Percentiles rank a stretch among this genome's conserved stretches.
These are phyloP conservation scores for Brachymystax lenok DNA, from an alignment of 2,797 vertebrate species.

Conservation along the genomic window DNA sequence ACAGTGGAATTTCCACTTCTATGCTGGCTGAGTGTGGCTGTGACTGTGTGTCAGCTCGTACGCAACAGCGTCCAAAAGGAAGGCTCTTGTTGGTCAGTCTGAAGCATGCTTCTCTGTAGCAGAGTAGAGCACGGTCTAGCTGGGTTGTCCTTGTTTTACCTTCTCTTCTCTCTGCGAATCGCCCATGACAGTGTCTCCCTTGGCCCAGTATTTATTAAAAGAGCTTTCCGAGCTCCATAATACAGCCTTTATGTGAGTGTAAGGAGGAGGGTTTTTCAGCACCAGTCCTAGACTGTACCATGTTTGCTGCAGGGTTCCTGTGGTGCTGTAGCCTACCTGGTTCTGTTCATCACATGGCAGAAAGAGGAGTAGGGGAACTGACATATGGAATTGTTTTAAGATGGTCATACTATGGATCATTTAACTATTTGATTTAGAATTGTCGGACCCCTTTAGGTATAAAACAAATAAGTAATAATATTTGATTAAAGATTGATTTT, in stretches of 20 bases:
- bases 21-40: conserved; percentile 52
- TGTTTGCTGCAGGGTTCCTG: background rate
- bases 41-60: conserved; percentile 61
- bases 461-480: no score
- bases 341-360: conserved; percentile 55
- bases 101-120: conserved; percentile 70
- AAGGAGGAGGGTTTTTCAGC: background rate
- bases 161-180: conserved; percentile 35
- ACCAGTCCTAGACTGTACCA: background rate
- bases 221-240: conserved; percentile 53
- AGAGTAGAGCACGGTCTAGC: no score
- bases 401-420: no score
- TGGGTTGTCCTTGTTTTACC: no score
- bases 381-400: no score
- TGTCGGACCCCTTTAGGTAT: no score
- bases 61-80: conserved; percentile 67
- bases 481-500: no score
- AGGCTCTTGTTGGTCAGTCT: conserved; percentile 72
- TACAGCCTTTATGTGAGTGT: conserved; percentile 17
- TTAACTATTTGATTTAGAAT: no score
- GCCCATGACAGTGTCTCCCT: conserved; percentile 3
- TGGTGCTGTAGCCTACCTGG: conserved; percentile 56
- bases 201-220: conserved; percentile 40
- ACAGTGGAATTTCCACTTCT: conserved; percentile 6
- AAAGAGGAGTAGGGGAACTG: conserved; percentile 30